phyloP scores from a whole-genome alignment of 1,140 invertebrate species.

The Drosophila trapezifrons region DNA sequence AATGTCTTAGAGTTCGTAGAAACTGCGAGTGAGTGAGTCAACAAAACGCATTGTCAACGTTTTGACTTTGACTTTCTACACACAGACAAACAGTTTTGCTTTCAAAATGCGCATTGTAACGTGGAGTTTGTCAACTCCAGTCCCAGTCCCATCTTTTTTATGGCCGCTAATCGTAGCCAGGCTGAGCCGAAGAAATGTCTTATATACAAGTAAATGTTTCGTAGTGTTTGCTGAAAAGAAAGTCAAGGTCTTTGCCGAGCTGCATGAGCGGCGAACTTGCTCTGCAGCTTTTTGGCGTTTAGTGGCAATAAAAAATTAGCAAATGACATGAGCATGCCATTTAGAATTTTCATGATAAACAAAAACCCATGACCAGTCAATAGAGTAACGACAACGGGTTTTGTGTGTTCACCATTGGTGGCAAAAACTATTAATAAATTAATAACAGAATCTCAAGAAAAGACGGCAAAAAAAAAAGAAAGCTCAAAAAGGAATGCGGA shows the following conservation, averaged over 20 bases:
- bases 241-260: slow-evolving; percentile 72
- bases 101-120: slow-evolving; percentile 62
- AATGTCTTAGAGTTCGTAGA: slow-evolving; percentile 41
- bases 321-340: slow-evolving; percentile 66
- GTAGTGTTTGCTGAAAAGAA: slow-evolving; percentile 57
- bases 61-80: slow-evolving; percentile 68
- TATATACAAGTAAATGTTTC: slow-evolving; percentile 21
- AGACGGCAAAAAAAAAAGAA: slow-evolving; percentile 40
- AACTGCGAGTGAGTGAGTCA: slow-evolving; percentile 63
- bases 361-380: slow-evolving; percentile 59
- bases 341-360: slow-evolving; percentile 76
- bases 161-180: slow-evolving; percentile 60
- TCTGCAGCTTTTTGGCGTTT: slow-evolving; percentile 27
- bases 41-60: slow-evolving; percentile 56
- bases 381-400: slow-evolving; percentile 52
- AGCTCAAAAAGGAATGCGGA: slow-evolving; percentile 14
- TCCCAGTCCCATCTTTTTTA: slow-evolving; percentile 44
- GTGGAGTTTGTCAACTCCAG: slow-evolving; percentile 52
- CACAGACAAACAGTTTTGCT: slow-evolving; percentile 63
- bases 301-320: slow-evolving; percentile 61
- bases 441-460: slow-evolving; percentile 53
- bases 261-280: slow-evolving; percentile 58
- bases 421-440: slow-evolving; percentile 75
- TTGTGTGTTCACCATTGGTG: slow-evolving; percentile 34
- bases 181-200: slow-evolving; percentile 52